A percentile compares a stretch with the other conserved stretches of the same genome.
phyloP scores from a whole-genome alignment of 1,140 invertebrate genomes.

The Drosophila pseudoananassae region DNA sequence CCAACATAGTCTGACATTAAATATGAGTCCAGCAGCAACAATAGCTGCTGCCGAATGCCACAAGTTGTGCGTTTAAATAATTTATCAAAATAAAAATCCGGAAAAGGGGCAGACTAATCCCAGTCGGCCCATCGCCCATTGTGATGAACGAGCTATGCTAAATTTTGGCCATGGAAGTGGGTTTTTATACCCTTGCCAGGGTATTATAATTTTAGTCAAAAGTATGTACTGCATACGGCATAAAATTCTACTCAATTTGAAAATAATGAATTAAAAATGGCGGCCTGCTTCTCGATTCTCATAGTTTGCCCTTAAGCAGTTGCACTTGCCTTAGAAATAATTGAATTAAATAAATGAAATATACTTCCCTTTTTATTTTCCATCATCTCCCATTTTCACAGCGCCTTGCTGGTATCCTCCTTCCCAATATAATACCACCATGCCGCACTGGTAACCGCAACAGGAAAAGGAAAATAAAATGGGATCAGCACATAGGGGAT shows the following conservation, averaged over 20 bases:
- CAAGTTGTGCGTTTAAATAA: conserved; percentile 76
- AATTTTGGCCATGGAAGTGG: conserved; percentile 7
- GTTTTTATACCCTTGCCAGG: not conserved
- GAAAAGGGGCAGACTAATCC: conserved; percentile 39
- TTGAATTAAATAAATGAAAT: not conserved
- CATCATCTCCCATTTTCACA: not conserved
- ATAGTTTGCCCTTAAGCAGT: too few species aligned
- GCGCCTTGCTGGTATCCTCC: not conserved
- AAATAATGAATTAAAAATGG: too few species aligned
- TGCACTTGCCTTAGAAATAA: not conserved
- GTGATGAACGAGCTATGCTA: conserved; percentile 55
- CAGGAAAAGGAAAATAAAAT: conserved; percentile 31
- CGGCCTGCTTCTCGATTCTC: too few species aligned
- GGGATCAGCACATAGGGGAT: conserved; percentile 12
- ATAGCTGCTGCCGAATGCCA: conserved; percentile 28
- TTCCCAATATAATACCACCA: conserved; percentile 43
- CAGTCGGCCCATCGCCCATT: not conserved
- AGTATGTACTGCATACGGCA: too few species aligned
- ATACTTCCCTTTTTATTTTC: not conserved
- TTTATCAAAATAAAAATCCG: conserved; percentile 76
- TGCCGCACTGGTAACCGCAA: conserved; percentile 25
- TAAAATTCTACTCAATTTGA: too few species aligned
- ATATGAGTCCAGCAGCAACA: conserved; percentile 17
- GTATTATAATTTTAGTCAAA: too few species aligned
- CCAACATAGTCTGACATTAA: conserved; percentile 34